Percentiles rank a stretch among this genome's conserved stretches.
These are phyloP conservation scores for Lophotriccus pileatus DNA, from an alignment of 2,797 vertebrate genomes.

Conservation along the genomic window DNA sequence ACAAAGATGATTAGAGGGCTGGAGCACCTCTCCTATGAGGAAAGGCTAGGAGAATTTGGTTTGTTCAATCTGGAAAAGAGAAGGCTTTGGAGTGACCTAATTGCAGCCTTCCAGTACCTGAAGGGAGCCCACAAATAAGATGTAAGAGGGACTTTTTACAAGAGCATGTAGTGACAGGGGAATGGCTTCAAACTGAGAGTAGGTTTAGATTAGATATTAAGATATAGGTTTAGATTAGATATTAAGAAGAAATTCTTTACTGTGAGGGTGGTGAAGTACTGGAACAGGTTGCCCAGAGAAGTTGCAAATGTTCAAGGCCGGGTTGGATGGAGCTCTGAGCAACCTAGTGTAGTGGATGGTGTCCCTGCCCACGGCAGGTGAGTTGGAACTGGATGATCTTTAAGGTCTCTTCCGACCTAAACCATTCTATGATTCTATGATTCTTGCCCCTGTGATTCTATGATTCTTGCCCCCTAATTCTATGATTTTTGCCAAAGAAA, in stretches of 20 bases:
- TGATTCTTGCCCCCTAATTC: not conserved
- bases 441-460: not conserved
- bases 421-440: not conserved
- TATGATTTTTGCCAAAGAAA: not conserved
- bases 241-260: not conserved
- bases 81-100: not conserved
- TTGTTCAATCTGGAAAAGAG: not conserved
- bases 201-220: not conserved
- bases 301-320: not conserved
- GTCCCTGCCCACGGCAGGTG: not conserved
- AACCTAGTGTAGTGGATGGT: fast-evolving
- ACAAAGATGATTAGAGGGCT: not conserved
- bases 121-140: not conserved
- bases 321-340: not conserved
- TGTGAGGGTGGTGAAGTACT: not conserved
- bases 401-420: not conserved
- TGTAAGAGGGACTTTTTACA: not conserved
- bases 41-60: not conserved
- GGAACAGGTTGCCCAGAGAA: not conserved
- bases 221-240: not conserved
- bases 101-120: not conserved
- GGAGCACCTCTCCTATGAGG: not conserved
- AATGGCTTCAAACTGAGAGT: not conserved
- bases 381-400: not conserved
- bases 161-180: not conserved